Evolutionary conservation across 2,888 invertebrate species (phyloP).

Genomic region (Elmis aenea): DNA sequence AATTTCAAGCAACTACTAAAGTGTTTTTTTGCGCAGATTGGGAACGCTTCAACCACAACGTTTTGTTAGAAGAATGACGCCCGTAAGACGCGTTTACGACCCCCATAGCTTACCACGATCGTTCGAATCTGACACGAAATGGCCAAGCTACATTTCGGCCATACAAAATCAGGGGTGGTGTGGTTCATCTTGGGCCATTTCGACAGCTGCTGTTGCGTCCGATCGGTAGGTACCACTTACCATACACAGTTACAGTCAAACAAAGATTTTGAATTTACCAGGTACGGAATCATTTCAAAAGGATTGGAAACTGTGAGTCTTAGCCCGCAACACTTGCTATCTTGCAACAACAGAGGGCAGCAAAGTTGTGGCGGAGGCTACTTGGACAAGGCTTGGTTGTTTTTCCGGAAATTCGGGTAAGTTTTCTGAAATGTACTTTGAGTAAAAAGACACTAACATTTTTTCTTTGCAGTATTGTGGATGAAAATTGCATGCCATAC

Average conservation of each 20-base stretch:
- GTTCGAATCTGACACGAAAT: slow-evolving; percentile 74
- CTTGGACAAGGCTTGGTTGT: slow-evolving; percentile 90
- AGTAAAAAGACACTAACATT: too few species aligned
- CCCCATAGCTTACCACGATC: slow-evolving; percentile 56
- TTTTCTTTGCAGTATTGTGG: slow-evolving; percentile 64
- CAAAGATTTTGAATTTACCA: slow-evolving; percentile 30
- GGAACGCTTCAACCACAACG: slow-evolving; percentile 53
- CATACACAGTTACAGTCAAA: not conserved
- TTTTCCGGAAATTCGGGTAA: slow-evolving; percentile 71
- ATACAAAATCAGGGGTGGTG: slow-evolving; percentile 72
- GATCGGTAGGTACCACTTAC: slow-evolving; percentile 55
- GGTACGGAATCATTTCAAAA: slow-evolving; percentile 79
- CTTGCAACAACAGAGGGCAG: slow-evolving; percentile 75
- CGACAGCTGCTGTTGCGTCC: slow-evolving; percentile 74
- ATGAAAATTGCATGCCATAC: slow-evolving; percentile 84
- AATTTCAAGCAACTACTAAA: too few species aligned
- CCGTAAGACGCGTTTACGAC: slow-evolving; percentile 56
- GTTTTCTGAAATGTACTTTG: slow-evolving; percentile 9
- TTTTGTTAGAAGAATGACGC: slow-evolving; percentile 54
- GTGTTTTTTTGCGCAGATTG: slow-evolving; percentile 33
- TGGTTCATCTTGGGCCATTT: slow-evolving; percentile 91
- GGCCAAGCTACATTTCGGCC: slow-evolving; percentile 69
- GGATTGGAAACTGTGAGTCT: slow-evolving; percentile 68
- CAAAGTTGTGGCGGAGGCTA: slow-evolving; percentile 83
- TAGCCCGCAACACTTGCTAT: slow-evolving; percentile 81